Evolutionary conservation across 1,140 invertebrate genomes (phyloP).

Genomic region (Drosophila paulistorum): DNA sequence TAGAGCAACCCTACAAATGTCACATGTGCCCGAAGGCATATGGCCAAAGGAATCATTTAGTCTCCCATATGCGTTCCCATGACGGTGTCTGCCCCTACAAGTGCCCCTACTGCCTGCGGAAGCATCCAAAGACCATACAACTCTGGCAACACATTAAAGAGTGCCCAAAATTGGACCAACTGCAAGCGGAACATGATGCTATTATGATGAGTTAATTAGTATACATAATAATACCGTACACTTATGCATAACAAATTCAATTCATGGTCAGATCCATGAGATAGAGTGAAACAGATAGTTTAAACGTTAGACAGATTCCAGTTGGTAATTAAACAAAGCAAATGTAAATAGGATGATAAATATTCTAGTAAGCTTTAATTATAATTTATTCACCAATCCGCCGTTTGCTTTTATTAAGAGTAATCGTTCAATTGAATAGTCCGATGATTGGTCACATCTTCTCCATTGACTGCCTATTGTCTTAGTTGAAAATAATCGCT

Average conservation of each 20-base stretch:
- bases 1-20: not conserved
- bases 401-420: constrained; percentile 37
- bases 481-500: constrained; percentile 5
- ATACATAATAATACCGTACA: not conserved
- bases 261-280: not conserved
- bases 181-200: constrained; percentile 7
- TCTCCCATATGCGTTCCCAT: constrained; percentile 1
- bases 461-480: constrained; percentile 16
- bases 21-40: not conserved
- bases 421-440: constrained; percentile 33
- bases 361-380: not conserved
- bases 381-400: not conserved
- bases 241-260: not conserved
- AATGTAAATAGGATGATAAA: not conserved
- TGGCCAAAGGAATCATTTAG: constrained; percentile 3
- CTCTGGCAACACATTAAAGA: not conserved
- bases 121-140: not conserved
- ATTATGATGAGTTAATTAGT: constrained; percentile 1
- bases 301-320: not conserved
- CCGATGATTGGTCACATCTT: constrained; percentile 8
- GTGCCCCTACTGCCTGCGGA: not conserved
- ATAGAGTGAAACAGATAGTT: no score
- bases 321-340: not conserved
- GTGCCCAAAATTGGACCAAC: constrained; percentile 8
- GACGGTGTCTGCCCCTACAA: constrained; percentile 4